Conservation (phyloP, 23 tunicate genomes). For the Styela clava region DNA sequence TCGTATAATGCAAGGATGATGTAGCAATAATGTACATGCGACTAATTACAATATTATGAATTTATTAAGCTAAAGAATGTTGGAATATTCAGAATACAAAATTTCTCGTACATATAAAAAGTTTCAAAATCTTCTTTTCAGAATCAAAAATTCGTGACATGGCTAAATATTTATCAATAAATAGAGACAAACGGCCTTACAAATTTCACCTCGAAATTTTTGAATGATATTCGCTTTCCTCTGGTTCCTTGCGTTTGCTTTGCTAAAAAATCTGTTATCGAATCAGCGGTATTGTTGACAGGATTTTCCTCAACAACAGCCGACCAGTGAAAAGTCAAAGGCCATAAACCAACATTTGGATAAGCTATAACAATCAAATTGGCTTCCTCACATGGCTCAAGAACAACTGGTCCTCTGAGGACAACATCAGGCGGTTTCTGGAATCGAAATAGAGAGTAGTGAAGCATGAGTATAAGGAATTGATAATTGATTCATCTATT, state of each 20-base stretch:
- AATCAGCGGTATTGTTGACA: background rate
- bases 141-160: no score
- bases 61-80: no score
- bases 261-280: background rate
- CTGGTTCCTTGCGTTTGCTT: background rate
- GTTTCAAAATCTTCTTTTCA: no score
- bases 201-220: background rate
- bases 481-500: no score
- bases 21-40: no score
- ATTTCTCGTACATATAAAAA: no score
- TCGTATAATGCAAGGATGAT: no score
- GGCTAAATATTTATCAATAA: no score
- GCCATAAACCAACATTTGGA: conserved; percentile 4
- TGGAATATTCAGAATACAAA: no score
- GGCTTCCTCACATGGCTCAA: conserved; percentile 11
- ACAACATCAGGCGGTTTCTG: background rate
- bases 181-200: background rate
- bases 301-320: background rate
- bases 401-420: background rate
- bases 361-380: background rate
- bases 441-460: no score
- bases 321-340: background rate
- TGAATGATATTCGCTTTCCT: background rate
- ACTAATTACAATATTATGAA: no score
- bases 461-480: no score